A percentile compares a stretch with the other conserved stretches of the same genome.
phyloP scores from a whole-genome alignment of 2,888 invertebrate genomes.

The Cosmopolites sordidus region DNA sequence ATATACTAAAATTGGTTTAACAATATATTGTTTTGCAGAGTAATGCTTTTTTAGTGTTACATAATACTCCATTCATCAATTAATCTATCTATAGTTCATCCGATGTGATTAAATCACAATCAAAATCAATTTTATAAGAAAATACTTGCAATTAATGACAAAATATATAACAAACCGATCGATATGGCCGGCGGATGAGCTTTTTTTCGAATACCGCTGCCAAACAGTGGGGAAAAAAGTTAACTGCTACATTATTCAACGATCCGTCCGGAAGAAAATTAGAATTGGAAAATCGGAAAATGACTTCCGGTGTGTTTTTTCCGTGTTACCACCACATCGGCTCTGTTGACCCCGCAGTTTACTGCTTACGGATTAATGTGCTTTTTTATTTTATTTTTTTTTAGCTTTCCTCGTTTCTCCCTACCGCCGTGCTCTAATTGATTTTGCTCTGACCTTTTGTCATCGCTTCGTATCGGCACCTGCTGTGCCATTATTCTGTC shows the following conservation, averaged over 20 bases:
- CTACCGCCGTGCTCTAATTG: conserved; percentile 3
- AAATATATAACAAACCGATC: no score
- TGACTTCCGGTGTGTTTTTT: conserved; percentile 2
- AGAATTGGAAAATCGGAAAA: conserved; percentile 12
- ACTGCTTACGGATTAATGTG: conserved; percentile 6
- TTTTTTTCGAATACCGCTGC: not conserved
- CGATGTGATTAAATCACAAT: no score
- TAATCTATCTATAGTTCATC: no score
- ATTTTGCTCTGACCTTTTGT: conserved; percentile 14
- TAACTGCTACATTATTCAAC: conserved; percentile 11
- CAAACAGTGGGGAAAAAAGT: conserved; percentile 1
- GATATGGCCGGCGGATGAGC: not conserved
- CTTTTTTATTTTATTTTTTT: conserved; percentile 1
- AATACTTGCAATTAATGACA: no score
- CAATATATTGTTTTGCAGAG: no score
- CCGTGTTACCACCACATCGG: not conserved
- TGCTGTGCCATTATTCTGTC: conserved; percentile 10
- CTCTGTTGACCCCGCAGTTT: not conserved
- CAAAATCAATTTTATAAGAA: no score
- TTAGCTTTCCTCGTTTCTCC: not conserved
- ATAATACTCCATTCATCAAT: no score
- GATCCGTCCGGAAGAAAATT: conserved; percentile 10
- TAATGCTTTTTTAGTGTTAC: no score
- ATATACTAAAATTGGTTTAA: no score
- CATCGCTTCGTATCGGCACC: conserved; percentile 8